phyloP scores from a whole-genome alignment of 2,797 vertebrate genomes.

The Sorex maritimensis region DNA sequence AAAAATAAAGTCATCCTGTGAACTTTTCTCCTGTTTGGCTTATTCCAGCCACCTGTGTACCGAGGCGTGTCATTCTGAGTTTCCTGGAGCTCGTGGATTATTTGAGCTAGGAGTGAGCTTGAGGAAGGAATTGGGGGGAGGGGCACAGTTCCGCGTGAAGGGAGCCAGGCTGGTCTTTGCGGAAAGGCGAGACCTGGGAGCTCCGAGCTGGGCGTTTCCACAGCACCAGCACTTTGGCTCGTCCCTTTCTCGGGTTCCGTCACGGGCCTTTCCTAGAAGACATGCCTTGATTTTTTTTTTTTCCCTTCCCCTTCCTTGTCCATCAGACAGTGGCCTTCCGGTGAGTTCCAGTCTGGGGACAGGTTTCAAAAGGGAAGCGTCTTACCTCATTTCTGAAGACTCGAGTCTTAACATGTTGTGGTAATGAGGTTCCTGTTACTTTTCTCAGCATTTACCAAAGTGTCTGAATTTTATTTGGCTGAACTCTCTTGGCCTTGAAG shows the following conservation, averaged over 20 bases:
- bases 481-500: slow-evolving; percentile 54
- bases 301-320: neutral
- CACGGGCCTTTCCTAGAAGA: slow-evolving; percentile 38
- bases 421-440: slow-evolving; percentile 7
- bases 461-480: slow-evolving; percentile 30
- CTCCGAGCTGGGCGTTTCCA: neutral
- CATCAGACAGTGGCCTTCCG: neutral
- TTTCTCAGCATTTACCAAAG: slow-evolving; percentile 43
- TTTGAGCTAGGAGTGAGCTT: neutral
- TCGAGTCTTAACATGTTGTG: slow-evolving; percentile 21
- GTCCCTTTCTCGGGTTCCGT: neutral
- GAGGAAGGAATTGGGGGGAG: neutral
- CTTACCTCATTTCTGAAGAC: slow-evolving; percentile 11
- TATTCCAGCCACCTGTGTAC: slow-evolving; percentile 21
- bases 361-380: slow-evolving; percentile 52
- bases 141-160: too few species aligned
- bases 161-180: neutral
- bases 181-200: too few species aligned
- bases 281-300: neutral
- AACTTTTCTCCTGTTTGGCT: slow-evolving; percentile 33
- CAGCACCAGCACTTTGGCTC: neutral
- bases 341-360: slow-evolving; percentile 1
- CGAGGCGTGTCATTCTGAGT: neutral
- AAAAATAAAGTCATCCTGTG: neutral
- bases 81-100: neutral